phyloP scores from a whole-genome alignment of 2,113 vertebrate genomes.

The Tonatia bakeri region DNA sequence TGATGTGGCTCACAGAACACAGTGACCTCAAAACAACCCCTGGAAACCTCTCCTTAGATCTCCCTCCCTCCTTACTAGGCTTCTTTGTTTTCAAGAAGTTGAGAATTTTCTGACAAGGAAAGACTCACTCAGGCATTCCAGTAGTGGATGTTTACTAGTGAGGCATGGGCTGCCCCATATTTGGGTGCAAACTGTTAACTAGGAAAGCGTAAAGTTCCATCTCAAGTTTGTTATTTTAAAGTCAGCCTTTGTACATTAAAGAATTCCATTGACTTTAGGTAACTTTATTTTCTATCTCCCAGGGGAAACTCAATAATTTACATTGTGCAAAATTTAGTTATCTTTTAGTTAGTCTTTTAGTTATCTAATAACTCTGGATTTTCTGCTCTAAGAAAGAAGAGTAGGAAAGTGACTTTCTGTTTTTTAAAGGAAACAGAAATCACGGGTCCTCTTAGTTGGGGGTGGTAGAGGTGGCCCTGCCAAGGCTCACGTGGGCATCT shows the following conservation, averaged over 20 bases:
- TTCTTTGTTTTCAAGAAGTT: neutral
- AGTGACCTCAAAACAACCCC: neutral
- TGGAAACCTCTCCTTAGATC: neutral
- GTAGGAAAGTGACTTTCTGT: neutral
- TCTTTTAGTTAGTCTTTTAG: too few species aligned
- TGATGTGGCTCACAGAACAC: neutral
- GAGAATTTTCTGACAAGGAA: neutral
- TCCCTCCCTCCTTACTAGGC: neutral
- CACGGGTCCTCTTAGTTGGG: neutral
- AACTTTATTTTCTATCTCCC: neutral
- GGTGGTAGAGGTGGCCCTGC: neutral
- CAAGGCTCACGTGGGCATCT: accelerated
- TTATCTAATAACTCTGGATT: neutral
- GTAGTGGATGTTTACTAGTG: neutral
- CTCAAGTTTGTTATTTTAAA: neutral
- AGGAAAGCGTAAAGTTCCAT: neutral
- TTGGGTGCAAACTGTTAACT: neutral
- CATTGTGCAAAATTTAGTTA: too few species aligned
- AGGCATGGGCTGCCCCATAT: accelerated
- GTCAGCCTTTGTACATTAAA: neutral
- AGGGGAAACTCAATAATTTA: neutral
- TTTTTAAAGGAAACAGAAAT: neutral
- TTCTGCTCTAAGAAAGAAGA: conserved; percentile 22
- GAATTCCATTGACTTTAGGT: neutral
- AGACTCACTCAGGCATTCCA: neutral